Conservation (phyloP, 2,888 invertebrate genomes). For the Caenorhabditis sp. region DNA sequence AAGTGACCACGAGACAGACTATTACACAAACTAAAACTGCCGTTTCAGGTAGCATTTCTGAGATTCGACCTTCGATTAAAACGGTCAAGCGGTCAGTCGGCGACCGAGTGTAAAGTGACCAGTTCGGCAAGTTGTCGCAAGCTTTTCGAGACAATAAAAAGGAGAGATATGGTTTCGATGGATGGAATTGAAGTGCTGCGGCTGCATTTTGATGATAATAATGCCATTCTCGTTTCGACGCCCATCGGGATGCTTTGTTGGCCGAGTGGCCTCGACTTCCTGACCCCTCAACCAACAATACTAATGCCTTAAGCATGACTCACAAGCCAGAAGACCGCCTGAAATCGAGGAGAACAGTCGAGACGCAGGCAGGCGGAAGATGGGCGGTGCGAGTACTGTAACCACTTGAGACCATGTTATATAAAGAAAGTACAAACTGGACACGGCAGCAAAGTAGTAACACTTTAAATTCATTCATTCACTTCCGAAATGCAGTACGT, state of each 20-base stretch:
- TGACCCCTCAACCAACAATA: constrained; percentile 28
- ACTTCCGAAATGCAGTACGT: constrained; percentile 22
- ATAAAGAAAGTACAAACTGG: constrained; percentile 48
- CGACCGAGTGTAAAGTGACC: constrained; percentile 36
- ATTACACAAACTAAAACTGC: constrained; percentile 12
- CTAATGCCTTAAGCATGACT: constrained; percentile 33
- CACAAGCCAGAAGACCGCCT: constrained; percentile 29
- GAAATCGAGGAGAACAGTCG: constrained; percentile 28
- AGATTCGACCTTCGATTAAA: constrained; percentile 25
- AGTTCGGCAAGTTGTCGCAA: constrained; percentile 25
- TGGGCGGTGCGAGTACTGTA: constrained; percentile 53
- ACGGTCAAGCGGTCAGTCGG: constrained; percentile 8
- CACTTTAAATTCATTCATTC: no score
- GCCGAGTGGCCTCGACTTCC: constrained; percentile 35
- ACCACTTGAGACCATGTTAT: constrained; percentile 53
- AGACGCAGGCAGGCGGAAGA: constrained; percentile 19
- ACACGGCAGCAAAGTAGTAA: constrained; percentile 12
- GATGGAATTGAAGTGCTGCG: background rate
- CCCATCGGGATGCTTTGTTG: constrained; percentile 11
- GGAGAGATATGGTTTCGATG: constrained; percentile 5
- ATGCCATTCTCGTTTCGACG: background rate
- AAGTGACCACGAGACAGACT: constrained; percentile 9
- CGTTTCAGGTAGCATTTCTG: constrained; percentile 1
- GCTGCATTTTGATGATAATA: background rate
- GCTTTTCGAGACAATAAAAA: background rate